Evolutionary conservation across 2,888 invertebrate species (phyloP).

Genomic region (Bugula neritina): DNA sequence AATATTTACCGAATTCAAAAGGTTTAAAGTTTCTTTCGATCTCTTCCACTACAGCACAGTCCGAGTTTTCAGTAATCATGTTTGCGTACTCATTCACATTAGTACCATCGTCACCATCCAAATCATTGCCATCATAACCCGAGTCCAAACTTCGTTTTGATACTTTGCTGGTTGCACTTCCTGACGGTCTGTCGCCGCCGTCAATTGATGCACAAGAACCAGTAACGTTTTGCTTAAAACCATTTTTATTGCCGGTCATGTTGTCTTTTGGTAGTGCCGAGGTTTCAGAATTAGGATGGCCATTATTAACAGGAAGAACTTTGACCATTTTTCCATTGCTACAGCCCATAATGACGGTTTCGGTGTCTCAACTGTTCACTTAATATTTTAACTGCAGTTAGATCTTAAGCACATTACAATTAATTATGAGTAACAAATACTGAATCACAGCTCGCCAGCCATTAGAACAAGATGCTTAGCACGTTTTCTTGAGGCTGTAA

Average conservation of each 20-base stretch:
- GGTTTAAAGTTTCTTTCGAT: constrained; percentile 21
- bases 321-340: constrained; percentile 26
- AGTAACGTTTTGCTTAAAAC: too few species aligned
- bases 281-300: neutral
- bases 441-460: too few species aligned
- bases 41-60: neutral
- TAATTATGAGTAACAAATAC: too few species aligned
- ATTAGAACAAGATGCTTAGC: too few species aligned
- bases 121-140: constrained; percentile 36
- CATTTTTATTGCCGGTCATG: neutral
- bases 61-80: constrained; percentile 27
- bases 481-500: too few species aligned
- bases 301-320: neutral
- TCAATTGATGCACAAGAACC: neutral
- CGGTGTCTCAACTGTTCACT: too few species aligned
- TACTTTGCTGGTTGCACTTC: constrained; percentile 39
- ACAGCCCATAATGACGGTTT: constrained; percentile 16
- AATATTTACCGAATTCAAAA: constrained; percentile 3
- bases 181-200: constrained; percentile 13
- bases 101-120: neutral
- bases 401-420: too few species aligned
- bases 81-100: constrained; percentile 27
- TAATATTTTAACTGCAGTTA: too few species aligned
- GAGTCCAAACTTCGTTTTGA: constrained; percentile 45
- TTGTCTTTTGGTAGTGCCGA: too few species aligned